These are phyloP conservation scores for Stratiolaelaps scimitus DNA, from an alignment of 1,140 invertebrate genomes.

Conservation along the genomic window DNA sequence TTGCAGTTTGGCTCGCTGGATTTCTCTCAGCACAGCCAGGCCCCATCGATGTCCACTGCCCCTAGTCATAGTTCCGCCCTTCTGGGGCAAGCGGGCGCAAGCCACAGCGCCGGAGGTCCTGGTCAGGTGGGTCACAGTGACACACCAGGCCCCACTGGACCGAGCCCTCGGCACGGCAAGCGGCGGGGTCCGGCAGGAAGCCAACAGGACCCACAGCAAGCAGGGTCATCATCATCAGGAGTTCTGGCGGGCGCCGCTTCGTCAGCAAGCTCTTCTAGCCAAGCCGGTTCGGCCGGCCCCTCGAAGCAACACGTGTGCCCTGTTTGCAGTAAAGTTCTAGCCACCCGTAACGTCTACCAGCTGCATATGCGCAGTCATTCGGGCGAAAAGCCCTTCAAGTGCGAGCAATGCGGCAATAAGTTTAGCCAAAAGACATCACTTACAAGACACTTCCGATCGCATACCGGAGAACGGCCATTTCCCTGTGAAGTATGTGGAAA, in stretches of 20 bases:
- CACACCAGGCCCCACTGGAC: too few species aligned
- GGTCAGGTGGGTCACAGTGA: too few species aligned
- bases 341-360: conserved; percentile 37
- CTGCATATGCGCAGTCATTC: conserved; percentile 51
- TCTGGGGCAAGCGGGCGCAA: conserved; percentile 1
- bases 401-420: conserved; percentile 84
- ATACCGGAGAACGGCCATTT: conserved; percentile 50
- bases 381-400: conserved; percentile 66
- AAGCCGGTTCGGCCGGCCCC: conserved; percentile 33
- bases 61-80: conserved; percentile 14
- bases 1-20: conserved; percentile 27
- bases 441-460: conserved; percentile 56
- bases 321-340: conserved; percentile 36
- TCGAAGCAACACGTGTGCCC: conserved; percentile 36
- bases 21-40: conserved; percentile 23
- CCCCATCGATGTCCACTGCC: conserved; percentile 2
- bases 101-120: background rate
- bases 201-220: conserved; percentile 4
- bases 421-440: conserved; percentile 56
- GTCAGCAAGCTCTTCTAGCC: background rate
- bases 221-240: background rate
- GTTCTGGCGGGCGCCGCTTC: background rate
- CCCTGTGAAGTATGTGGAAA: conserved; percentile 47
- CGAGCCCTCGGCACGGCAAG: too few species aligned
- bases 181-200: too few species aligned